Percentiles rank a stretch among this genome's conserved stretches.
Conservation (phyloP, 1,140 invertebrate species). For the Aphaenogaster rudis region DNA sequence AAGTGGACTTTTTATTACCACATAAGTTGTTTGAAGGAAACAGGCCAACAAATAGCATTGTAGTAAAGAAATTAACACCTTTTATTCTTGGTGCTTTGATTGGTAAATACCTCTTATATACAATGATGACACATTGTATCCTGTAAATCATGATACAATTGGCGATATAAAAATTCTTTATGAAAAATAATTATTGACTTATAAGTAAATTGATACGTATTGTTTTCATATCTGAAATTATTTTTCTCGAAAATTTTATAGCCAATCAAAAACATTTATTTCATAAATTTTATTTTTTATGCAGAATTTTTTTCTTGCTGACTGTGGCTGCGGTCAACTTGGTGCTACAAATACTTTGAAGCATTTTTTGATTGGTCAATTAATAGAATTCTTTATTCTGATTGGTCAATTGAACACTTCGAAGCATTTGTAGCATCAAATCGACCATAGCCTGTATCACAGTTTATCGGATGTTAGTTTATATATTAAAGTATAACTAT, state of each 20-base stretch:
- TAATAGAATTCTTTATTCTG: no score
- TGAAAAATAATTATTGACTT: background rate
- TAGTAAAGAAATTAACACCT: constrained; percentile 97
- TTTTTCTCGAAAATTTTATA: background rate
- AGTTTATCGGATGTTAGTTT: constrained; percentile 26
- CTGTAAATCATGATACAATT: background rate
- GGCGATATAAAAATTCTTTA: background rate
- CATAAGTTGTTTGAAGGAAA: constrained; percentile 99
- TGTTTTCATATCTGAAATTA: background rate
- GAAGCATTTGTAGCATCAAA: no score
- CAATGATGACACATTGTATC: background rate
- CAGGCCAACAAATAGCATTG: constrained; percentile 98
- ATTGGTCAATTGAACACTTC: no score
- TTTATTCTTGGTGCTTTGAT: constrained; percentile 98
- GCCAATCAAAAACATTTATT: background rate
- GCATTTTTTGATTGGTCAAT: no score
- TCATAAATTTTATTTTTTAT: constrained; percentile 8
- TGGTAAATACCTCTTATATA: constrained; percentile 88
- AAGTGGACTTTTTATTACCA: constrained; percentile 94
- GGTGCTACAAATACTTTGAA: no score
- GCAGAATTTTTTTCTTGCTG: background rate
- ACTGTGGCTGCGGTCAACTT: background rate
- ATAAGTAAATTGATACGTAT: background rate
- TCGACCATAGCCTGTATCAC: background rate
- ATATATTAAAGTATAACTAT: constrained; percentile 34